Conservation (phyloP, 2,113 vertebrate genomes). For the Spea bombifrons region DNA sequence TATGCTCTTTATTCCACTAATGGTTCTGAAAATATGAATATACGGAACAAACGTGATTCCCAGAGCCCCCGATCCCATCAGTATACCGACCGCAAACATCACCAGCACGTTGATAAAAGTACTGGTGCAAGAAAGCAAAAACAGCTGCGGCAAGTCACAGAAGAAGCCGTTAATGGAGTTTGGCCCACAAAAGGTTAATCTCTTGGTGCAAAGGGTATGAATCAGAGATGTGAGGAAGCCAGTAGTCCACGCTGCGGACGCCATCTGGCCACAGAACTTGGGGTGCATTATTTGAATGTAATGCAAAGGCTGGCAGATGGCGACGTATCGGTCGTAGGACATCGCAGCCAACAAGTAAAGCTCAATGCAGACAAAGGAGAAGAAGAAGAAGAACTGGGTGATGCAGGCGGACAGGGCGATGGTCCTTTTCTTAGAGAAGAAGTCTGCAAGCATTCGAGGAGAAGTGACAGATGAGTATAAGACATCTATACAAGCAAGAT, state of each 20-base stretch:
- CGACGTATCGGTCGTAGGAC: constrained; percentile 55
- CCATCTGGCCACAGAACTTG: constrained; percentile 41
- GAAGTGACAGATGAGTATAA: constrained; percentile 54
- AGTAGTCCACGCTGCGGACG: constrained; percentile 51
- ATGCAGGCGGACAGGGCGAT: constrained; percentile 54
- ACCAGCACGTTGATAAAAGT: constrained; percentile 47
- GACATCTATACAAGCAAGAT: constrained; percentile 53
- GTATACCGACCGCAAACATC: constrained; percentile 46
- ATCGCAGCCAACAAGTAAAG: constrained; percentile 54
- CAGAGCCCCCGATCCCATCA: constrained; percentile 50
- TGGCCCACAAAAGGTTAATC: constrained; percentile 56
- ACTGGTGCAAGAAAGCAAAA: constrained; percentile 51
- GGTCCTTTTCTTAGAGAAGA: constrained; percentile 44
- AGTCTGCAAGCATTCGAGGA: constrained; percentile 53
- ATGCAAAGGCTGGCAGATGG: constrained; percentile 53
- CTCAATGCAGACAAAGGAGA: constrained; percentile 55
- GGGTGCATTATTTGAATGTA: constrained; percentile 48
- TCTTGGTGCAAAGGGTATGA: constrained; percentile 51
- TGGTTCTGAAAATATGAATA: constrained; percentile 36
- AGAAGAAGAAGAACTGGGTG: constrained; percentile 56
- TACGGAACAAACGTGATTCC: constrained; percentile 53
- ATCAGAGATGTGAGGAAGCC: constrained; percentile 55
- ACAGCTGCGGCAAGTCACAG: constrained; percentile 54
- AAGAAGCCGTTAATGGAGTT: constrained; percentile 57
- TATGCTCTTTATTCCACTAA: constrained; percentile 45